Evolutionary conservation across 2,113 vertebrate species (phyloP), one percentile per base, ranked within the genome.

Genomic region (Siniperca knerii): DNA sequence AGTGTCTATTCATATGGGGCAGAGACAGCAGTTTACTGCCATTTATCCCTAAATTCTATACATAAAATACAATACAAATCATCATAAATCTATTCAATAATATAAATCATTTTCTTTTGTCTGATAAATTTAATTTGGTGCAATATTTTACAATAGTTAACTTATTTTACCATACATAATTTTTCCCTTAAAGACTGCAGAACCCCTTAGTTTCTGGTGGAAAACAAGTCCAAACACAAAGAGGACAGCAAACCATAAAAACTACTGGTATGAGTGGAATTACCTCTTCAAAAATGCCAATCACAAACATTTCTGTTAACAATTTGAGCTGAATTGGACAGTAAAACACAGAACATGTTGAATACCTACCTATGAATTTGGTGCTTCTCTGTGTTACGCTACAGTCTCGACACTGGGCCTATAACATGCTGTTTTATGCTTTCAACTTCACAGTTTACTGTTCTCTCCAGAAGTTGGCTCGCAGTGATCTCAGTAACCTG

Each of bases 181-280:
- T 57, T 15, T 55, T 37, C 3, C 20, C 4, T 20, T 20, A 46
- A 57, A 66, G 16, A n/a, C 60, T 37, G 61, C 48, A 58, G 37
- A 48, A 29, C 5, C 15, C 52, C 1, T 23, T 3, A 37, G 25
- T 75, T n/a, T 42, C 9, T 75, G 6, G 11, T 25, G 6, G 8
- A 21, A 37, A 75, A 75, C 54, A 52, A 60, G 72, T 68, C 55
- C 10, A 52, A 52, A 61, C 62, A 50, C 25, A 82, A 55, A 67
- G 10, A 29, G 33, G 6, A 67, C 20, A 20, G 13, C 48, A 81
- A 57, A 48, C 21, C 6, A 18, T 55, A 16, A 55, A 58, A 20
- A 20, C n/a, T 40, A 2, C 33, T 13, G 37, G 25, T 46, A 46
- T 72, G 35, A 64, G 11, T 18, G 57, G 46, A 80, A 66, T 66